Conservation (phyloP, 2,113 vertebrate species). For the Excalfactoria chinensis region DNA sequence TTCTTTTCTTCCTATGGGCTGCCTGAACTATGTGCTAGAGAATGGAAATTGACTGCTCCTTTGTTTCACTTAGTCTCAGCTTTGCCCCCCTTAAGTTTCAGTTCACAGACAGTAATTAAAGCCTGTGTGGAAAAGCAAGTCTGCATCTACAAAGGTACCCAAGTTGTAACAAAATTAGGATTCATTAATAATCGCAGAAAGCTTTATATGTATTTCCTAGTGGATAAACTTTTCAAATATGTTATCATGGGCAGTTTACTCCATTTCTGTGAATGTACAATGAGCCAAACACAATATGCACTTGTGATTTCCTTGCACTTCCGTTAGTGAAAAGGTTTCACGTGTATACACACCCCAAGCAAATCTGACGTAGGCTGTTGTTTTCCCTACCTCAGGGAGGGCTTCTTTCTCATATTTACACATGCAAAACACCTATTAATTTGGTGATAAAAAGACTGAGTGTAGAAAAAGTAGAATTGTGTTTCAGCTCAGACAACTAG, state of each 20-base stretch:
- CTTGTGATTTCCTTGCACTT: background rate
- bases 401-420: background rate
- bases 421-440: background rate
- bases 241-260: background rate
- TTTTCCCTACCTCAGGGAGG: background rate
- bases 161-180: too few species aligned
- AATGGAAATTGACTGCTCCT: background rate
- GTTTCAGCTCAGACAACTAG: background rate
- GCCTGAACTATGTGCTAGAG: fast-evolving
- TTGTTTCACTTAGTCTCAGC: too few species aligned
- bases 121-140: too few species aligned
- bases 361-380: background rate
- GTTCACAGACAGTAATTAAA: too few species aligned
- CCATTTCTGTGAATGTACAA: background rate
- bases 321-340: background rate
- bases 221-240: background rate
- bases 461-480: background rate
- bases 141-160: too few species aligned
- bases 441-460: background rate
- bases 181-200: fast-evolving
- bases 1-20: background rate
- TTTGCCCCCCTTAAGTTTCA: too few species aligned
- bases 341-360: background rate
- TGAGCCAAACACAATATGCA: background rate
- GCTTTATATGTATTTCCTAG: background rate